Base-by-base conservation (phyloP, 2,113 vertebrate genomes). In the Zootoca vivipara region DNA sequence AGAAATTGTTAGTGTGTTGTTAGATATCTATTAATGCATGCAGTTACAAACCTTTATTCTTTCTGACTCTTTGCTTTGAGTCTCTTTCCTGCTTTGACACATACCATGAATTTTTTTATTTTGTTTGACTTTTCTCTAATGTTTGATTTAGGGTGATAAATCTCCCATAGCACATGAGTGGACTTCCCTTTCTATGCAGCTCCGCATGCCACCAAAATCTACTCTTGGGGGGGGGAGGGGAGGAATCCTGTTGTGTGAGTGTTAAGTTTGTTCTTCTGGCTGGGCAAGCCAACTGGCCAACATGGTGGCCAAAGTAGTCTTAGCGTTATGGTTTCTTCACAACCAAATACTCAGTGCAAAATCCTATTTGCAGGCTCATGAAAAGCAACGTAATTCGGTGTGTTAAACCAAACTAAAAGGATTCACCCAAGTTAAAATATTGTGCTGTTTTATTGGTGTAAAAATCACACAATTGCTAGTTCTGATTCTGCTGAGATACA, bases 391-490 rank as follows among this genome's bases (percentile, higher is more conserved):
- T 67, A 52, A 79, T 1, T 85, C 40, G 89, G 79, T 85, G 28
- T 78, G n/a, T 92, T 83, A 91, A 92, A 91, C 78, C 93, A 94
- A 20, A 89, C 92, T 89, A 95, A 96, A 92, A 94, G 94, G 92
- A 95, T 95, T 93, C 87, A 93, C 95, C 90, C 94, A 91, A 95
- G 94, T 97, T 98, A 98, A 99, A 99, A 98, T 98, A 98, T 96
- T 98, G 97, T 97, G 97, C 97, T 97, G 94, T 98, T 98, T 98
- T 98, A 98, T 99, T 98, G 97, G 96, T 98, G 97, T 98, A 98
- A 99, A 99, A 99, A 98, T 98, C 97, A 98, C 97, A 98, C 96
- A 98, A 96, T 95, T 98, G 98, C 98, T 98, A 98, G 97, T 98
- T 97, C 96, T 96, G 95, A 97, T 97, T 98, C 98, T 98, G 97